Base-by-base conservation (phyloP, 2,888 invertebrate species). In the Drosophila lacicola region DNA sequence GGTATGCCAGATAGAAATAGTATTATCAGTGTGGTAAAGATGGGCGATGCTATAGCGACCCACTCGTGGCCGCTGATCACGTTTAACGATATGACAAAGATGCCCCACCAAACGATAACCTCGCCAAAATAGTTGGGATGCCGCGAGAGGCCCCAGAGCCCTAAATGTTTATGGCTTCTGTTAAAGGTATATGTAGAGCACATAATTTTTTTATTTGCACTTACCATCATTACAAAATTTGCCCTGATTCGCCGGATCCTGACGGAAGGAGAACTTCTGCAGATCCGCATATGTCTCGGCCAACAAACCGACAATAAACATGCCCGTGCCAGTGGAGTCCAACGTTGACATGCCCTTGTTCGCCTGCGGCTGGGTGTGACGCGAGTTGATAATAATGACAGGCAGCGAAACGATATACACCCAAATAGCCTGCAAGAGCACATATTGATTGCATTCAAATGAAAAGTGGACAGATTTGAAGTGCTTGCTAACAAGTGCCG, bases 111-210 rank as follows among this genome's bases (percentile, higher is more conserved):
- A 14, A 98, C 94, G 0, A 97, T 94, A 11, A 98, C 97, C 93
- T 98, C 98, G 0, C 98, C 98, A 91, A 98, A 98, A 91, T 98
- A 98, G 92, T 98, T 98, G 0, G 98, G 98, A 93, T 98, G 98
- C 69, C 98, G 94, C 0, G 98, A 98, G 45, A 97, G 92, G 41
- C 96, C 94, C 98, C 98, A 98, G 10, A 97, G 92, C 3, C 97
- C 95, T 94, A 9, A 34, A 17, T 8, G 3, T 8, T 1, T 11
- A 29, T 2, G 1, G 29, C 29, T 25, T 10, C 4, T 10, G 4
- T 17, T 21, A 9, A 10, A 36, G 33, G 9, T 10, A 14, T 19
- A 4, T 42, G n/a, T n/a, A n/a, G n/a, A 29, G 29, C 29, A 29
- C 29, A 29, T 8, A 8, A 8, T 10, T 14, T 21, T 1, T 4